Evolutionary conservation across 2,797 vertebrate species (phyloP), one percentile per base, ranked within the genome.

Genomic region (Labroides dimidiatus): DNA sequence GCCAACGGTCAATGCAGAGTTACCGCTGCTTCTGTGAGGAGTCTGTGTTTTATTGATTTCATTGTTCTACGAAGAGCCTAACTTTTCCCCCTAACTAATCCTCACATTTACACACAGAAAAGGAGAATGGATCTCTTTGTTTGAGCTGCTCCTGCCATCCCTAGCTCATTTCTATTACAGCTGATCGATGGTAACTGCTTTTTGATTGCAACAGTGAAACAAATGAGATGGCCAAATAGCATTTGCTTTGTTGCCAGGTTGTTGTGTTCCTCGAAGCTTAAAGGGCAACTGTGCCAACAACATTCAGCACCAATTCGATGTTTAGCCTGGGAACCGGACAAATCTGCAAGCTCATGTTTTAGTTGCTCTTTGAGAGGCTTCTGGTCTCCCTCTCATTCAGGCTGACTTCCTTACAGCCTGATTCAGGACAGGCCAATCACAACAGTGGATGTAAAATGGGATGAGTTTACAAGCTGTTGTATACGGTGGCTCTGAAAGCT

Each of bases 41-140:
- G 84, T 88, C 86, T 78, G 82, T 78, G 77, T 81, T 85, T 73
- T 87, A 91, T 91, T 65, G 87, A 93, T 92, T 87, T 77, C 54
- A 80, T 82, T 89, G 79, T 89, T 90, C 84, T 87, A 78, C 72
- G 65, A 64, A 81, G 84, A 90, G 87, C 63, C 69, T 52, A 84
- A 88, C 85, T 86, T 88, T 79, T 21, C 55, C 70, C 71, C 68
- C 59, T 52, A 84, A 86, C 87, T 81, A 84, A 89, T 90, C 84
- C 74, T 79, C 83, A 75, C 85, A 82, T 89, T 88, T 90, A 83
- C 79, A 84, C 74, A 1, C 51, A 75, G 72, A 87, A 85, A 80
- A 77, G 58, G 61, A 86, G 69, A 86, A 81, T 80, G 47, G 78
- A 84, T 90, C 72, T 83, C 79, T 84, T 73, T 86, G 77, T 87